Percentiles rank a stretch among this genome's conserved stretches.
Conservation (phyloP, 2,888 invertebrate genomes). For the Fissipunctia ypsillon region DNA sequence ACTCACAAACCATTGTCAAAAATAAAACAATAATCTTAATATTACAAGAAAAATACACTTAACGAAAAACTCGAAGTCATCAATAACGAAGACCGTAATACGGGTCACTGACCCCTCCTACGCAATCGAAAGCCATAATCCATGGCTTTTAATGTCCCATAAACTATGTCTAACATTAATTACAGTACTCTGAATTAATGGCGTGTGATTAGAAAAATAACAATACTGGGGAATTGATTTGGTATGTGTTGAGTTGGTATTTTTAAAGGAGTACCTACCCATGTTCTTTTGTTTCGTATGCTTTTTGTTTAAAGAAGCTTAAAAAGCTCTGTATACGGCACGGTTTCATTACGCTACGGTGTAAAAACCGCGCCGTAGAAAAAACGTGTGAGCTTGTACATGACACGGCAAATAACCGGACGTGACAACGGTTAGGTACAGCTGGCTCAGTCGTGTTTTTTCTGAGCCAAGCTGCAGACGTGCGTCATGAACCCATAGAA, state of each 20-base stretch:
- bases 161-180: slow-evolving; percentile 67
- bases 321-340: too few species aligned
- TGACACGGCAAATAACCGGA: too few species aligned
- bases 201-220: slow-evolving; percentile 61
- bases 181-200: slow-evolving; percentile 61
- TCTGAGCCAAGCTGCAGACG: too few species aligned
- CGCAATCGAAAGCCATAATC: slow-evolving; percentile 58
- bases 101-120: slow-evolving; percentile 61
- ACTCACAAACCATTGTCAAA: slow-evolving; percentile 14
- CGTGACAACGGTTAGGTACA: too few species aligned
- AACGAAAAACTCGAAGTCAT: slow-evolving; percentile 22
- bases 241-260: neutral
- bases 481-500: too few species aligned
- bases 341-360: too few species aligned
- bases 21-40: slow-evolving; percentile 13
- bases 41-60: slow-evolving; percentile 29
- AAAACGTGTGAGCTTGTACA: too few species aligned
- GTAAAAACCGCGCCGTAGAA: too few species aligned
- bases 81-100: slow-evolving; percentile 51
- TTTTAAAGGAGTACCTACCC: neutral
- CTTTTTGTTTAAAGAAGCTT: too few species aligned
- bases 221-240: slow-evolving; percentile 43
- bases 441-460: too few species aligned
- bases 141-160: slow-evolving; percentile 63
- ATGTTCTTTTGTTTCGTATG: too few species aligned